phyloP scores from a whole-genome alignment of 2,888 invertebrate species.

The Polymixis lichenea region DNA sequence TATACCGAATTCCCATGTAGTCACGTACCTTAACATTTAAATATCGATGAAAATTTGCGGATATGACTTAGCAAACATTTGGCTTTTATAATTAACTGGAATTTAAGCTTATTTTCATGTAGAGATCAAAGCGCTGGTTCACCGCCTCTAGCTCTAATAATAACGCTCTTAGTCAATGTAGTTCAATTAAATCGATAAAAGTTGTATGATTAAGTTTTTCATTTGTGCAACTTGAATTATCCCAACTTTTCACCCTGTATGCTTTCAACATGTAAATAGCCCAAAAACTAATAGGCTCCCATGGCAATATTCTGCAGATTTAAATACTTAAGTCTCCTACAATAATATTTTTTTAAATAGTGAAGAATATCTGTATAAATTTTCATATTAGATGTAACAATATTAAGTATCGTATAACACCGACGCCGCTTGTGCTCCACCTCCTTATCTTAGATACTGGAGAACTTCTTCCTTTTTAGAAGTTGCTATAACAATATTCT shows the following conservation, averaged over 20 bases:
- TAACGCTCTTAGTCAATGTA: background rate
- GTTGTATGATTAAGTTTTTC: background rate
- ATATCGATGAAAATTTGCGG: slow-evolving; percentile 52
- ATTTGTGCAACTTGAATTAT: background rate
- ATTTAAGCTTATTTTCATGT: slow-evolving; percentile 54
- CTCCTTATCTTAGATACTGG: too few species aligned
- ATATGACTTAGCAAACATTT: slow-evolving; percentile 48
- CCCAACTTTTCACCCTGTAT: background rate
- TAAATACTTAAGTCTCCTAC: too few species aligned
- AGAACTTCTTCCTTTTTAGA: too few species aligned
- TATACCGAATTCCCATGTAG: slow-evolving; percentile 15
- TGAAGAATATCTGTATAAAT: too few species aligned
- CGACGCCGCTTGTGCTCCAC: too few species aligned
- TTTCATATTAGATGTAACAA: too few species aligned
- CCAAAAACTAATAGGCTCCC: too few species aligned
- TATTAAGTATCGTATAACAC: too few species aligned
- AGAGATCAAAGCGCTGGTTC: slow-evolving; percentile 40
- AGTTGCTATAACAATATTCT: too few species aligned
- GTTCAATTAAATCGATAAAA: background rate
- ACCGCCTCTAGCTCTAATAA: slow-evolving; percentile 22
- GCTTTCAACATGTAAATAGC: background rate
- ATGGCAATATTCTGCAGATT: background rate
- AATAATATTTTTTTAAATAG: too few species aligned
- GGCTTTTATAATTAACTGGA: slow-evolving; percentile 61
- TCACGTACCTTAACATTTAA: slow-evolving; percentile 48